phyloP scores from a whole-genome alignment of 1,140 invertebrate genomes.

The Drusus annulatus region DNA sequence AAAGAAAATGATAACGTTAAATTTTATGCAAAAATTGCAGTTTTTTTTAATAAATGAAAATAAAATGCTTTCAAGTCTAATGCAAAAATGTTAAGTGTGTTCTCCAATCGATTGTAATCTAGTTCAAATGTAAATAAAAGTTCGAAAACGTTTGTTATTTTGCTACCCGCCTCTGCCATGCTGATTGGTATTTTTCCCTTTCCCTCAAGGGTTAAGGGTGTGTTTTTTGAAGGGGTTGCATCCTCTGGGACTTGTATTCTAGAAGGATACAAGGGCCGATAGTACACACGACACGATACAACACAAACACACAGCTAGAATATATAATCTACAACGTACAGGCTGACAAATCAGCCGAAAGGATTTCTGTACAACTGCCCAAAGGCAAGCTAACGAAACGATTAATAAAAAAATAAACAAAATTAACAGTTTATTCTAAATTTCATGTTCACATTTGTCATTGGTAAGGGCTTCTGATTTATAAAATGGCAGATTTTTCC shows the following conservation, averaged over 20 bases:
- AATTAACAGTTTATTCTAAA: too few relatives aligned
- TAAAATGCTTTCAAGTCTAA: too few relatives aligned
- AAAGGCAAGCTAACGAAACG: not conserved
- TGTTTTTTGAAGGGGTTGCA: constrained; percentile 57
- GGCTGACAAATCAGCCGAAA: constrained; percentile 27
- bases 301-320: not conserved
- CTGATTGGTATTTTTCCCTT: constrained; percentile 56
- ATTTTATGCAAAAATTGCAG: too few relatives aligned
- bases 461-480: too few relatives aligned
- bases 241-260: constrained; percentile 50
- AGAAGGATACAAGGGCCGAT: constrained; percentile 2
- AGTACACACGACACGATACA: not conserved
- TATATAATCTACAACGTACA: not conserved
- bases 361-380: constrained; percentile 10
- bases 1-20: too few relatives aligned
- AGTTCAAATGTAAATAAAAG: too few relatives aligned
- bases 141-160: not conserved
- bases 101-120: too few relatives aligned
- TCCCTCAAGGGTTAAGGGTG: constrained; percentile 55
- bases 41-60: too few relatives aligned
- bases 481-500: too few relatives aligned
- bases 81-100: too few relatives aligned
- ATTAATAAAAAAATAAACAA: too few relatives aligned
- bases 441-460: too few relatives aligned
- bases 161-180: constrained; percentile 45